Base-by-base conservation (phyloP, 2,888 invertebrate genomes). In the Candidula unifasciata region DNA sequence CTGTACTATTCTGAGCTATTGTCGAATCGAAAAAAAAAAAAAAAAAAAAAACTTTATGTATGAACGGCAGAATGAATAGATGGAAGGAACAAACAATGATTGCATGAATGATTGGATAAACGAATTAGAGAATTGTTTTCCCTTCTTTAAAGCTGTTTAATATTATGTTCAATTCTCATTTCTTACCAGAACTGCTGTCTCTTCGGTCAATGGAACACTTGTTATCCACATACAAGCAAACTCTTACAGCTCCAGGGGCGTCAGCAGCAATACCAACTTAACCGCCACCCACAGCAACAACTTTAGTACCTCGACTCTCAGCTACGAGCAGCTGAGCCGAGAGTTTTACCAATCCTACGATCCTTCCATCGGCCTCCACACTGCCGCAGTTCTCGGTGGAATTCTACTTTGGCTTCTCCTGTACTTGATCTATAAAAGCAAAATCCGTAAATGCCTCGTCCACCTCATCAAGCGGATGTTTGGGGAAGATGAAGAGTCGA, bases 301-400 rank as follows among this genome's bases (percentile, higher is more conserved):
- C 74, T 79, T 54, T 80, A 37, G 13, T 74, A 77, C 64, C 24
- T 74, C n/a, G 24, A 57, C 60, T 16, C 13, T 44, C 8, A 44
- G 44, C 13, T 10, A 0, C 44, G 71, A n/a, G 3, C 74, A 79
- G 21, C 66, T 76, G 37, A 80, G 76, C n/a, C 76, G 69, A 6
- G 73, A 82, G 71, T 90, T 91, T 83, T 91, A 90, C 86, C 83
- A 83, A 35, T 88, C 89, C 1, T 91, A 91, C 83, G 87, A 90
- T 76, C 91, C 91, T 2, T 85, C 89, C 77, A 87, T 89, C 69
- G 91, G 91, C 5, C 85, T 91, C n/a, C 89, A 90, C 84, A 91
- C 89, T 3, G 91, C 91, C 13, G 85, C 89, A 13, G 88, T 90
- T 52, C 86, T 91, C 8, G 91, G 91, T 6, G 90, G 90, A 30